Conservation (phyloP, 2,113 vertebrate species). For the Chrysemys picta region DNA sequence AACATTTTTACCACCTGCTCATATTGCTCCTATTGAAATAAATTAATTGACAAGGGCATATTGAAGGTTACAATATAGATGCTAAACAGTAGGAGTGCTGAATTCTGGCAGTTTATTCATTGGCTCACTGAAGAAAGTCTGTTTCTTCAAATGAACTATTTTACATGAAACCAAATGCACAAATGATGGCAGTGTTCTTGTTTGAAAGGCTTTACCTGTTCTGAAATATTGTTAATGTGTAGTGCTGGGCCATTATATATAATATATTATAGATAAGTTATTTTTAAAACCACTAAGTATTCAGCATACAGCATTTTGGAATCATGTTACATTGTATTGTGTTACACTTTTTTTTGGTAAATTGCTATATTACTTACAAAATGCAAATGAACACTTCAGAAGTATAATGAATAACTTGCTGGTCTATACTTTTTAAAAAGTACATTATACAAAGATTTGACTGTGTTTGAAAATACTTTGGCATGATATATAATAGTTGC, state of each 20-base stretch:
- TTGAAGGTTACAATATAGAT: neutral
- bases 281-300: neutral
- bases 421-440: neutral
- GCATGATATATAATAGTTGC: rapidly evolving
- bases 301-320: neutral
- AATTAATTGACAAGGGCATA: neutral
- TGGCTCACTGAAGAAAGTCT: conserved; percentile 55
- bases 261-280: neutral
- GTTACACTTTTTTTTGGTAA: neutral
- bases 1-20: neutral
- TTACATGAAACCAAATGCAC: conserved; percentile 23
- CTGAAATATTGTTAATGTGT: neutral
- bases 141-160: conserved; percentile 1
- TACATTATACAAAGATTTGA: neutral
- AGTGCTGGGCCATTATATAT: neutral
- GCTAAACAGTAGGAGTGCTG: conserved; percentile 59
- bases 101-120: conserved; percentile 62
- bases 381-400: neutral
- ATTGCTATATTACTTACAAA: neutral
- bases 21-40: neutral
- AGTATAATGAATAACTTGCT: neutral
- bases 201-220: conserved; percentile 32
- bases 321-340: neutral
- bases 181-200: conserved; percentile 48
- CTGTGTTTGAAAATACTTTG: neutral